A percentile compares a stretch with the other conserved stretches of the same genome.
phyloP scores from a whole-genome alignment of 2,797 vertebrate species.

The Rhadinocentrus ornatus region DNA sequence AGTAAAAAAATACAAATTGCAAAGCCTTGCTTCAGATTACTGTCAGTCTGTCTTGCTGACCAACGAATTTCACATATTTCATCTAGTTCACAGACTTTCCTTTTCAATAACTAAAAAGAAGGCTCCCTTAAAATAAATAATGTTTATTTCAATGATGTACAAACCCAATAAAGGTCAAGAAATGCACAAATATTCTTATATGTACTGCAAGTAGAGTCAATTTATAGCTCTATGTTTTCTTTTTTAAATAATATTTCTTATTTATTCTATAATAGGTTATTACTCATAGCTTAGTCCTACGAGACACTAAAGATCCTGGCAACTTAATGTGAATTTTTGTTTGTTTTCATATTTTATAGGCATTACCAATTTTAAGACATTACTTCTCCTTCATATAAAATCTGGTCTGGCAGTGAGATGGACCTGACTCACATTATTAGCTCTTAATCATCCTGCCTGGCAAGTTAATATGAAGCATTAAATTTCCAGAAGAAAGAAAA shows the following conservation, averaged over 20 bases:
- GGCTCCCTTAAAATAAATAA: conserved; percentile 6
- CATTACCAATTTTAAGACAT: background rate
- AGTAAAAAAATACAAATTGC: conserved; percentile 74
- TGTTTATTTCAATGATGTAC: background rate
- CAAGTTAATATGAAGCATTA: conserved; percentile 67
- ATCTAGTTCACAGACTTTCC: conserved; percentile 25
- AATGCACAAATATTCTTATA: background rate
- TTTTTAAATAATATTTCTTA: background rate
- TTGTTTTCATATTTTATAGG: conserved; percentile 16
- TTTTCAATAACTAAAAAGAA: conserved; percentile 47
- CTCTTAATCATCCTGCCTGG: conserved; percentile 56
- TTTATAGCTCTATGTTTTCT: background rate
- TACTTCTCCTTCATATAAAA: background rate
- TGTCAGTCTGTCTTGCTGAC: conserved; percentile 58
- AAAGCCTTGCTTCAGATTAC: conserved; percentile 72
- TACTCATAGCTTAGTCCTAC: background rate
- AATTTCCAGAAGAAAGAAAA: conserved; percentile 59
- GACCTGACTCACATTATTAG: conserved; percentile 48
- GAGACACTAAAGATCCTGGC: background rate
- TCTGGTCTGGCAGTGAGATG: conserved; percentile 33
- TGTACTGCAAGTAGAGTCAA: background rate
- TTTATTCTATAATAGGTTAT: background rate
- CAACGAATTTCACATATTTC: conserved; percentile 53
- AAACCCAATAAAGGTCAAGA: background rate
- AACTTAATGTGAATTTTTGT: background rate